Base-by-base conservation (phyloP, 1,140 invertebrate species). In the Phymastichus coffea region DNA sequence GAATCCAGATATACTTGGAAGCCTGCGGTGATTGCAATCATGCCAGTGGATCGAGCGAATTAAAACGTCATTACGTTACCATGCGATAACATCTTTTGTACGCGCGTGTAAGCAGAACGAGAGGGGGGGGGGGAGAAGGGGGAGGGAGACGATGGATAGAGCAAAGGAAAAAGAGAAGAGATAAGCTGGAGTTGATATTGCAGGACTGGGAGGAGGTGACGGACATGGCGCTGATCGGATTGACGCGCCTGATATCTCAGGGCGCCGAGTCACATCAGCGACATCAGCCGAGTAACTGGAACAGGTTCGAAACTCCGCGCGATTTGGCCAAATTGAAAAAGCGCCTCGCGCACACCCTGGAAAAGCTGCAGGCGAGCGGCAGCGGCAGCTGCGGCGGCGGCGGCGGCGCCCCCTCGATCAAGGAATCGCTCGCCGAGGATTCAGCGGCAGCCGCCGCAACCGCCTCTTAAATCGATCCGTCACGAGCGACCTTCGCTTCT, bases 181-280 rank as follows among this genome's bases (percentile, higher is more conserved):
- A n/a, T n/a, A n/a, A n/a, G n/a, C n/a, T n/a, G n/a, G n/a, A n/a
- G n/a, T n/a, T n/a, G n/a, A n/a, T n/a, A n/a, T n/a, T n/a, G 1
- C 41, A 77, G 75, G 73, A 73, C 17, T 77, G 75, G 75, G 75
- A 77, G 37, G 75, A 77, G 37, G 64, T 75, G 12, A 69, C 69
- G 14, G 73, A 76, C n/a, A 64, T 64, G 15, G 56, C 61, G 0
- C 44, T 77, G n/a, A 25, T 40, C 12, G 38, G 51, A 1, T 44
- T 77, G 1, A 43, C 68, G 8, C 61, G 60, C 1, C 62, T 43
- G 4, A 59, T 48, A 1, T 52, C 6, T 46, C 15, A 66, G 61
- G n/a, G 63, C 53, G 28, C 14, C 66, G 10, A 4, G 15, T 9
- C 19, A 9, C n/a, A 9, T 7, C 47, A 37, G 12, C 12, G 1